A percentile compares a stretch with the other conserved stretches of the same genome.
These are phyloP conservation scores for Malachius bipustulatus DNA, from an alignment of 2,888 invertebrate genomes.

Conservation along the genomic window DNA sequence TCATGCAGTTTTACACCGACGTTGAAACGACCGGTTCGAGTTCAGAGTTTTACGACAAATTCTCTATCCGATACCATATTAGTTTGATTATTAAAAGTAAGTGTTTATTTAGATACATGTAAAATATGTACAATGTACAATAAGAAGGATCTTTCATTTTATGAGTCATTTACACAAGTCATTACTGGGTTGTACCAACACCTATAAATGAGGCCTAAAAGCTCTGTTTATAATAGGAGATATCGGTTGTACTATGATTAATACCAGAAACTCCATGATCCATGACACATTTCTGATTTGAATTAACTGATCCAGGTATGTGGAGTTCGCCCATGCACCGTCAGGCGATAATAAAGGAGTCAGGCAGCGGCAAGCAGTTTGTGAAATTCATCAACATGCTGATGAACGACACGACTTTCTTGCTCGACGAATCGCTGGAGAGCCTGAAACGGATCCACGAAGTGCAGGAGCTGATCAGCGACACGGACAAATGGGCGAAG, in stretches of 20 bases:
- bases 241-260: too few species aligned
- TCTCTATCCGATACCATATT: slow-evolving; percentile 95
- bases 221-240: too few species aligned
- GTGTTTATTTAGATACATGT: slow-evolving; percentile 13
- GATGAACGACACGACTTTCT: slow-evolving; percentile 96
- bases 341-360: slow-evolving; percentile 80
- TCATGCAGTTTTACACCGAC: slow-evolving; percentile 98
- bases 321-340: slow-evolving; percentile 87
- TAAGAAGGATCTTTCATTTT: too few species aligned
- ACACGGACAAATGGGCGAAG: slow-evolving; percentile 53
- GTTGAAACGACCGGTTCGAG: slow-evolving; percentile 96
- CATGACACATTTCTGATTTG: too few species aligned
- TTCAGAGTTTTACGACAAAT: slow-evolving; percentile 98
- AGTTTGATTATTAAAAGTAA: slow-evolving; percentile 82
- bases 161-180: too few species aligned
- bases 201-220: too few species aligned
- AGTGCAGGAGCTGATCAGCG: slow-evolving; percentile 75
- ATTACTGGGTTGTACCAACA: too few species aligned
- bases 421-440: slow-evolving; percentile 90
- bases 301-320: too few species aligned
- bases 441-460: slow-evolving; percentile 79
- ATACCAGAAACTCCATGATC: too few species aligned
- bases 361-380: slow-evolving; percentile 82
- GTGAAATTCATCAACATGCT: slow-evolving; percentile 96
- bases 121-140: slow-evolving; percentile 9